A percentile compares a stretch with the other conserved stretches of the same genome.
phyloP scores from a whole-genome alignment of 2,113 vertebrate genomes.

The Dipodomys merriami region DNA sequence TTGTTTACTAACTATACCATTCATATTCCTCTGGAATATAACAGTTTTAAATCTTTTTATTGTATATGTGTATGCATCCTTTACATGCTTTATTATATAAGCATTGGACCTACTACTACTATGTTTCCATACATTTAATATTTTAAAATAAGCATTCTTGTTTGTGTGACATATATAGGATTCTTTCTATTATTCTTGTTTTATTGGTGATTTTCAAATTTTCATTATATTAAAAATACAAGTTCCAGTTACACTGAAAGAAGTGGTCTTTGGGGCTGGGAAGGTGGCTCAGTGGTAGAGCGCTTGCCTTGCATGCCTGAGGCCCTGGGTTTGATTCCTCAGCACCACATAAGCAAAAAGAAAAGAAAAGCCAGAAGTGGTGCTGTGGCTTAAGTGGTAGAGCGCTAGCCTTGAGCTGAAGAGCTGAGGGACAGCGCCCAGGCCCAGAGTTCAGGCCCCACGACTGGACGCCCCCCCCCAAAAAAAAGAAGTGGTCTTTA shows the following conservation, averaged over 20 bases:
- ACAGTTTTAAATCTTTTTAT: not conserved
- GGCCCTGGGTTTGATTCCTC: too few relatives aligned
- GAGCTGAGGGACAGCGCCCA: too few relatives aligned
- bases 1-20: too few relatives aligned
- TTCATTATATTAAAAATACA: constrained; percentile 32
- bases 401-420: too few relatives aligned
- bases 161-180: not conserved
- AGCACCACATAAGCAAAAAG: too few relatives aligned
- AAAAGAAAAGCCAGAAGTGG: too few relatives aligned
- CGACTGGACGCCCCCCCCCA: too few relatives aligned
- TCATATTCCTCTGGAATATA: too few relatives aligned
- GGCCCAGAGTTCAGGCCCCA: too few relatives aligned
- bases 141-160: constrained; percentile 38
- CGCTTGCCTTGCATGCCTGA: too few relatives aligned
- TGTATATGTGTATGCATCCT: not conserved
- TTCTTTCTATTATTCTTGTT: constrained; percentile 22
- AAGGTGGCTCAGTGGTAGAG: too few relatives aligned
- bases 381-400: too few relatives aligned
- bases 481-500: not conserved
- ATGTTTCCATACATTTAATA: constrained; percentile 34
- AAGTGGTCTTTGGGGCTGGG: not conserved
- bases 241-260: not conserved
- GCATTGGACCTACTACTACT: not conserved
- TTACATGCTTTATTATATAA: not conserved
- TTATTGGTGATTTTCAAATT: not conserved